Evolutionary conservation across 2,888 invertebrate genomes (phyloP).

Genomic region (Pterostichus madidus): DNA sequence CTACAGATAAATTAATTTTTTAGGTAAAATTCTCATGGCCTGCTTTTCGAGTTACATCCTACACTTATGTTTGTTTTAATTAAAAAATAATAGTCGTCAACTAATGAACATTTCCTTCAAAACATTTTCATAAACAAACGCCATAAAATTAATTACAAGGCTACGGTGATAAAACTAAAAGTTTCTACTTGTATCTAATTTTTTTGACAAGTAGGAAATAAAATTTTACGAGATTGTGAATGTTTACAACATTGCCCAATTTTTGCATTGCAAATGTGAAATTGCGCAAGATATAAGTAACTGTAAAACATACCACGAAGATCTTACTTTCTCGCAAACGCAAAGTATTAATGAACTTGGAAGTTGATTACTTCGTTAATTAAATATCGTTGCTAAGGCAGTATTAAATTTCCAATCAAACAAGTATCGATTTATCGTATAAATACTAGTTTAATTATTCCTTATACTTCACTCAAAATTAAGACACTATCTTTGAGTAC

Average conservation of each 20-base stretch:
- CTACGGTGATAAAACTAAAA: conserved; percentile 22
- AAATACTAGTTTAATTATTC: background rate
- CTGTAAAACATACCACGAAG: background rate
- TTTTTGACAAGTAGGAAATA: conserved; percentile 14
- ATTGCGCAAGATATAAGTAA: conserved; percentile 1
- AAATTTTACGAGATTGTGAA: background rate
- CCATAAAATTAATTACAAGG: conserved; percentile 26
- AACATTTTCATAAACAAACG: no score
- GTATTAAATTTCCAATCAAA: conserved; percentile 41
- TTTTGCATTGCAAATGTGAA: conserved; percentile 41
- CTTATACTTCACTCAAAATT: background rate
- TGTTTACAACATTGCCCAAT: conserved; percentile 31
- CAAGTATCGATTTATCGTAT: conserved; percentile 17
- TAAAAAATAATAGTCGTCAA: no score
- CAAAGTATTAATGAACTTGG: conserved; percentile 38
- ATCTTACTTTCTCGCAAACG: conserved; percentile 22
- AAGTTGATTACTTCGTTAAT: conserved; percentile 49
- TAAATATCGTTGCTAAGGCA: conserved; percentile 10
- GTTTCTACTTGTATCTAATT: conserved; percentile 22
- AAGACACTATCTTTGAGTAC: no score
- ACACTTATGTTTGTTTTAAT: no score
- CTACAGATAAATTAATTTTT: no score
- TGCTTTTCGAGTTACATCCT: no score
- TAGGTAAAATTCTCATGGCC: no score
- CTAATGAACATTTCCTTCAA: background rate